Percentiles rank a stretch among this genome's conserved stretches.
Conservation (phyloP, 2,888 invertebrate species). For the Theretra japonica region DNA sequence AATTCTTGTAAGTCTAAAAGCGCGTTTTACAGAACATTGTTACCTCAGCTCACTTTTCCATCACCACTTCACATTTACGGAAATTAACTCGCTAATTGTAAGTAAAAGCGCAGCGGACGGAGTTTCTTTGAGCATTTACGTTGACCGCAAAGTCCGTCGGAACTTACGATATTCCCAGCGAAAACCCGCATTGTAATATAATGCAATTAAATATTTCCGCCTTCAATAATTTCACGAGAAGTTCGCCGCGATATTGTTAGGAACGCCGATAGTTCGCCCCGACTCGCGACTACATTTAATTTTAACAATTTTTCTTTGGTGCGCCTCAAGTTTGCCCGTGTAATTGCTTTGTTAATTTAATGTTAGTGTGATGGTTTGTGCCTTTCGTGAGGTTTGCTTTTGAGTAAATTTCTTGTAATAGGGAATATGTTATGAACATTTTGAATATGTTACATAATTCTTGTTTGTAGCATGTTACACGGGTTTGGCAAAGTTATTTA, state of each 20-base stretch:
- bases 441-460: too few species aligned
- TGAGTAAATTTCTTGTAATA: too few species aligned
- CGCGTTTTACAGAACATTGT: too few species aligned
- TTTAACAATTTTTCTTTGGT: constrained; percentile 27
- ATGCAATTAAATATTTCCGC: constrained; percentile 77
- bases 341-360: constrained; percentile 19
- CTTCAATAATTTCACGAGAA: constrained; percentile 54
- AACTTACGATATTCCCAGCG: constrained; percentile 29
- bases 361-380: not conserved
- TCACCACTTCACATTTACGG: not conserved
- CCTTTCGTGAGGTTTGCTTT: not conserved
- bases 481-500: too few species aligned
- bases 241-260: constrained; percentile 47
- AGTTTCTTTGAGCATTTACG: constrained; percentile 33
- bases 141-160: constrained; percentile 35
- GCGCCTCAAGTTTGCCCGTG: not conserved
- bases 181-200: constrained; percentile 51
- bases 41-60: not conserved
- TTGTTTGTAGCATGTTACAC: too few species aligned
- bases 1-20: too few species aligned
- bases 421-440: too few species aligned
- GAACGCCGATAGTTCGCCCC: constrained; percentile 41
- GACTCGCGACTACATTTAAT: constrained; percentile 5
- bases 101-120: constrained; percentile 8
- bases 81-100: constrained; percentile 13